Conservation (phyloP, 2,888 invertebrate species). For the Athrips mouffetella region DNA sequence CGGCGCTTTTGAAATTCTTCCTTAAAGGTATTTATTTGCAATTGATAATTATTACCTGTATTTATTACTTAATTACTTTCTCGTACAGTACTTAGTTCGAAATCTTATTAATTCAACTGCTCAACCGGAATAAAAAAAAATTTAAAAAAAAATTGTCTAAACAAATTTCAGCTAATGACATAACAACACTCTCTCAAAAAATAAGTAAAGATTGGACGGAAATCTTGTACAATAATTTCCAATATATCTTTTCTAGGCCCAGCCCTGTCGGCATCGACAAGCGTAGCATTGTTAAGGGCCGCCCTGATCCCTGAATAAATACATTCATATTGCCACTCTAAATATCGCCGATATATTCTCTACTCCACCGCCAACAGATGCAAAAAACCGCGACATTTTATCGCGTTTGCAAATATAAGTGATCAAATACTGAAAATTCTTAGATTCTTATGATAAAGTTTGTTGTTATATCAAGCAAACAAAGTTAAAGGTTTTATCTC, state of each 20-base stretch:
- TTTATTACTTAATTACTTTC: no score
- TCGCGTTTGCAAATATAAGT: neutral
- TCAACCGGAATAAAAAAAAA: neutral
- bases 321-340: conserved; percentile 78
- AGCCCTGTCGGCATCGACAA: conserved; percentile 70
- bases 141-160: neutral
- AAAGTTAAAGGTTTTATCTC: no score
- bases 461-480: no score
- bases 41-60: no score
- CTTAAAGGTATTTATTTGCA: no score
- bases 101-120: no score
- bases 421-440: neutral
- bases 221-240: neutral
- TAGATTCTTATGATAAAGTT: no score
- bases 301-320: conserved; percentile 75
- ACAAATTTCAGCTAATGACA: no score
- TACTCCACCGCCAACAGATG: conserved; percentile 27
- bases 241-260: conserved; percentile 29
- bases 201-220: no score
- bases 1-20: no score
- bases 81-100: no score
- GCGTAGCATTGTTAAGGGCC: conserved; percentile 77
- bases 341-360: conserved; percentile 65
- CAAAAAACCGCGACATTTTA: conserved; percentile 33
- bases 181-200: no score